Base-by-base conservation (phyloP, 1,140 invertebrate species). In the Drosophila trapezifrons region DNA sequence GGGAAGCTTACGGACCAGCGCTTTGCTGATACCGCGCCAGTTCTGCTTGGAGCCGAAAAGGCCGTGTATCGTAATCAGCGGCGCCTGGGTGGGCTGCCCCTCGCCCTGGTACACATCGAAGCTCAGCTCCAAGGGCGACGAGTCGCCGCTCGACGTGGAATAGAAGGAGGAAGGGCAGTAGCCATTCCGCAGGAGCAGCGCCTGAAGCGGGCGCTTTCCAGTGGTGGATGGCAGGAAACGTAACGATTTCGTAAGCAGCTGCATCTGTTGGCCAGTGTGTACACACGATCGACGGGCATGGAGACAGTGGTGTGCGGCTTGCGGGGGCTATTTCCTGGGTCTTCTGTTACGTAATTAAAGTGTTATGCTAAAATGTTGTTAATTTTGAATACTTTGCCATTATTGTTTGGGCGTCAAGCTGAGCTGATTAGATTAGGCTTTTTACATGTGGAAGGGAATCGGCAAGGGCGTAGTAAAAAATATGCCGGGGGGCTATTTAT, bases 31-130 rank as follows among this genome's bases (percentile, higher is more conserved):
- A 43, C 94, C 94, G 49, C 95, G 95, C 96, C 97, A 98, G 90
- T 98, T 98, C 67, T 92, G 94, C 91, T 97, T 98, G 0, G 95
- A 96, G 1, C 97, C 97, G 71, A 98, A 95, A 13, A 98, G 92
- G 3, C 97, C 97, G 92, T 98, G 98, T 84, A 97, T 94, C 37
- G 98, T 95, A 2, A 98, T 91, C 15, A 98, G 92, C 3, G 97
- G 97, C 3, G 93, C 70, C n/a, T 54, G 60, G 6, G 22, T 58
- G 13, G 52, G 10, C 43, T 35, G 4, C 37, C 38, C 35, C 7
- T 60, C 42, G 1, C 62, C 57, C 20, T 74, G 65, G 15, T 69
- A 89, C 10, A 40, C 0, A 10, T 89, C 84, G 10, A 62, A 75
- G 37, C 38, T 71, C 42, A 89, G 46, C 9, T 52, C 18, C n/a